Evolutionary conservation across 2,797 vertebrate species (phyloP).

Genomic region (Pseudomugil tenellus): DNA sequence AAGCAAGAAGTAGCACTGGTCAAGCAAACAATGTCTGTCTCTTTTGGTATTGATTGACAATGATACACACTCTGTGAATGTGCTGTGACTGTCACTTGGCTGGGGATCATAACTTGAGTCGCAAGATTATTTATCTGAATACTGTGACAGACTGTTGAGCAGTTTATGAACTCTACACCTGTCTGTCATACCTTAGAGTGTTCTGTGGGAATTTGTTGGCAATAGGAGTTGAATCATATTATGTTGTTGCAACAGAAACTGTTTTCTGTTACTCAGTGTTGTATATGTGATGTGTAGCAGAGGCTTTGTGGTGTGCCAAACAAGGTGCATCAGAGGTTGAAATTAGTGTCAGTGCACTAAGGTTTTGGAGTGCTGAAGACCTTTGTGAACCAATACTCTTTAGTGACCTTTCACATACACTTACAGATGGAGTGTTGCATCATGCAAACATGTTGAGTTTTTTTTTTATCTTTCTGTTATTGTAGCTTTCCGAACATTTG

Average conservation of each 20-base stretch:
- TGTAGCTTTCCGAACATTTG: background rate
- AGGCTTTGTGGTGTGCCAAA: background rate
- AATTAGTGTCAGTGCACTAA: background rate
- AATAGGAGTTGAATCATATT: background rate
- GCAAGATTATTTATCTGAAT: background rate
- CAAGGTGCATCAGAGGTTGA: background rate
- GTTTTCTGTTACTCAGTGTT: background rate
- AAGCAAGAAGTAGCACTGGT: background rate
- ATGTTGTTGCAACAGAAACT: background rate
- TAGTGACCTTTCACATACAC: no score
- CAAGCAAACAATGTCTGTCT: background rate
- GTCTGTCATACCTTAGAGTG: background rate
- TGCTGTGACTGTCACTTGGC: background rate
- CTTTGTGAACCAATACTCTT: background rate
- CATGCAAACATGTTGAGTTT: background rate
- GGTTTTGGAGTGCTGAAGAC: background rate
- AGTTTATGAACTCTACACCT: background rate
- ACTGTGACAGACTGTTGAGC: background rate
- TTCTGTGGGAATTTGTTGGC: background rate
- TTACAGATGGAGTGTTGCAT: background rate
- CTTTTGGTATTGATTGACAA: background rate
- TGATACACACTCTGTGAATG: background rate
- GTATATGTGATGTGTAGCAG: background rate
- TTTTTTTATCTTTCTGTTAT: no score
- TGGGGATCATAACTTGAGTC: background rate